A percentile compares a stretch with the other conserved stretches of the same genome.
Conservation (phyloP, 2,113 vertebrate species). For the Pseudonaja textilis region DNA sequence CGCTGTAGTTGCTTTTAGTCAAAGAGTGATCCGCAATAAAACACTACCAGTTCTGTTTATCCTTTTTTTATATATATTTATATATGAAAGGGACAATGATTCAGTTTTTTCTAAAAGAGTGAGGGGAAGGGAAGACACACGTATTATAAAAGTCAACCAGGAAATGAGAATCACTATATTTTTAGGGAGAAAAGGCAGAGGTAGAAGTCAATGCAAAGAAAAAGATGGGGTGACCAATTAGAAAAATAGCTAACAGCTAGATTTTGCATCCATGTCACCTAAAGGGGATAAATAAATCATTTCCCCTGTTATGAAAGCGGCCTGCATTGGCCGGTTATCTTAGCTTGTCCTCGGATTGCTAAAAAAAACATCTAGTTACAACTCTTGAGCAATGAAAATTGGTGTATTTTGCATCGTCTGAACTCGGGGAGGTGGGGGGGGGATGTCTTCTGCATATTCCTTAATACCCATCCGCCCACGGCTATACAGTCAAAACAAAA, state of each 20-base stretch:
- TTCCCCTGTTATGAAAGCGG: conserved; percentile 57
- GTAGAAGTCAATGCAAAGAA: conserved; percentile 66
- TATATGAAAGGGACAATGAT: conserved; percentile 22
- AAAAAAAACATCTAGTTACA: neutral
- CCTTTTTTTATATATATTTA: neutral
- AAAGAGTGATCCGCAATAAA: conserved; percentile 29
- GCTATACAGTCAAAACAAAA: neutral
- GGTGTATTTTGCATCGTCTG: neutral
- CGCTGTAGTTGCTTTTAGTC: conserved; percentile 6
- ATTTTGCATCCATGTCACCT: conserved; percentile 56
- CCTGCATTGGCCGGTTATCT: neutral
- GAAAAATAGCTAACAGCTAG: conserved; percentile 64
- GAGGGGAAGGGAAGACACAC: conserved; percentile 9
- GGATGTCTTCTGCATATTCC: neutral
- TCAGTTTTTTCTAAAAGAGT: conserved; percentile 28
- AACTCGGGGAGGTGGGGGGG: too few relatives aligned
- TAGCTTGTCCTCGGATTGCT: neutral
- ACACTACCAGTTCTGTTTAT: conserved; percentile 12
- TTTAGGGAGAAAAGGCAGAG: conserved; percentile 55
- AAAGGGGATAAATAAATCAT: conserved; percentile 58
- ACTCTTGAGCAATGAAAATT: neutral
- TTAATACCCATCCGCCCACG: neutral
- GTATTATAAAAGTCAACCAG: conserved; percentile 38
- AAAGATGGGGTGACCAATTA: conserved; percentile 54
- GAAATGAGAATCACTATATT: conserved; percentile 9